Conservation (phyloP, 1,140 invertebrate genomes). For the Leptopilina clavipes region DNA sequence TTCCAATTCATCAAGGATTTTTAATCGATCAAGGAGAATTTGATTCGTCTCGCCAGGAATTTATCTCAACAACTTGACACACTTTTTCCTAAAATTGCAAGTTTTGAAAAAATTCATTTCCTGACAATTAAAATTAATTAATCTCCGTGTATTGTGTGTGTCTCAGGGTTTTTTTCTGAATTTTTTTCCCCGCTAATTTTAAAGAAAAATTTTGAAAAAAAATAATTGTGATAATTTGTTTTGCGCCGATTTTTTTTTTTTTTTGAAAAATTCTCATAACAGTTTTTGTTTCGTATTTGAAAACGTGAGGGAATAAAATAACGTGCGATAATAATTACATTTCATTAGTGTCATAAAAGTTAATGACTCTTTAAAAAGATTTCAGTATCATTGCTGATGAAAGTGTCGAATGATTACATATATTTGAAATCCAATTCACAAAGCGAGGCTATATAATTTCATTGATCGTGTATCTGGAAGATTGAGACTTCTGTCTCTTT, state of each 20-base stretch:
- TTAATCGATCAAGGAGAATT: slow-evolving; percentile 19
- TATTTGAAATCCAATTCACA: neutral
- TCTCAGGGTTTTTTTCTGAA: neutral
- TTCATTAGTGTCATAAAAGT: neutral
- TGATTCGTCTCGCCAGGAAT: neutral
- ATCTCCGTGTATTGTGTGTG: neutral
- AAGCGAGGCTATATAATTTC: neutral
- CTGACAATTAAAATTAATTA: neutral
- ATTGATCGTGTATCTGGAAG: neutral
- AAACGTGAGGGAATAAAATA: no score
- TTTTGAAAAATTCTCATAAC: no score
- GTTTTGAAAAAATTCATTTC: neutral
- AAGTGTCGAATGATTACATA: slow-evolving; percentile 1
- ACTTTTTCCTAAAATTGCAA: neutral
- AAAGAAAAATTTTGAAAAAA: no score
- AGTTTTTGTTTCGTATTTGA: no score
- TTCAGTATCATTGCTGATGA: slow-evolving; percentile 1
- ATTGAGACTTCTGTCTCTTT: neutral
- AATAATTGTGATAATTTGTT: no score
- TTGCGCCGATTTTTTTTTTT: no score
- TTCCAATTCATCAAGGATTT: neutral
- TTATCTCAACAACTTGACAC: slow-evolving; percentile 14
- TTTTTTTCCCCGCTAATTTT: no score
- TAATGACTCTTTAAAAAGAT: neutral
- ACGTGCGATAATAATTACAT: neutral